These are phyloP conservation scores for Drosophila nigromelanica DNA, from an alignment of 1,140 invertebrate genomes.

Conservation along the genomic window DNA sequence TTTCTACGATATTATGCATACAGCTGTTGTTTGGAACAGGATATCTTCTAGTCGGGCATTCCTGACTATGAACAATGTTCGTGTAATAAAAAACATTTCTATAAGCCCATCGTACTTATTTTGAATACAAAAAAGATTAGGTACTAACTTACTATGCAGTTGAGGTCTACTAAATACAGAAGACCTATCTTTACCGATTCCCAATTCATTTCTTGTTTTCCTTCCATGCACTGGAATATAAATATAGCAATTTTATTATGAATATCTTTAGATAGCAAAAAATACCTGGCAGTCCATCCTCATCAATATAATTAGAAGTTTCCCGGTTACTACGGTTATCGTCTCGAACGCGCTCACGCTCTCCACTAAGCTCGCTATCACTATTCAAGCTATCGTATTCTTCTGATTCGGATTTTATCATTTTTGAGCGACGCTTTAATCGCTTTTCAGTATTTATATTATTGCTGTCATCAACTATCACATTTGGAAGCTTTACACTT, in stretches of 20 bases:
- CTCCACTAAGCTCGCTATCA: conserved; percentile 84
- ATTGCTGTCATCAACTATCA: conserved; percentile 48
- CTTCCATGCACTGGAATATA: conserved; percentile 50
- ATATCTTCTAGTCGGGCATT: no score
- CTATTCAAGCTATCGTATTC: conserved; percentile 87
- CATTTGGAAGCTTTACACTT: conserved; percentile 40
- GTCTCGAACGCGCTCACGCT: conserved; percentile 69
- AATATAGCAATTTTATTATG: background rate
- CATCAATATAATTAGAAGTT: conserved; percentile 85
- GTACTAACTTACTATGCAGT: conserved; percentile 88
- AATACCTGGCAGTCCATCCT: conserved; percentile 79
- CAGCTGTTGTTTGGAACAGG: no score
- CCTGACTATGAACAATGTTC: no score
- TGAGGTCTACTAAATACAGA: conserved; percentile 84
- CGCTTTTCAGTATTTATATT: conserved; percentile 62
- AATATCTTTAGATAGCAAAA: background rate
- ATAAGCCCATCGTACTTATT: background rate
- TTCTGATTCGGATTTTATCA: conserved; percentile 86
- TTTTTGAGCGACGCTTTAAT: conserved; percentile 55
- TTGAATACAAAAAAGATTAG: conserved; percentile 45
- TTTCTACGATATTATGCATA: no score
- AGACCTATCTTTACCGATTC: conserved; percentile 60
- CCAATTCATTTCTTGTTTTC: conserved; percentile 46
- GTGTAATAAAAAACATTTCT: background rate
- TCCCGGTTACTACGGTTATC: conserved; percentile 67